Base-by-base conservation (phyloP, 2,888 invertebrate species). In the Pollenia amentaria region DNA sequence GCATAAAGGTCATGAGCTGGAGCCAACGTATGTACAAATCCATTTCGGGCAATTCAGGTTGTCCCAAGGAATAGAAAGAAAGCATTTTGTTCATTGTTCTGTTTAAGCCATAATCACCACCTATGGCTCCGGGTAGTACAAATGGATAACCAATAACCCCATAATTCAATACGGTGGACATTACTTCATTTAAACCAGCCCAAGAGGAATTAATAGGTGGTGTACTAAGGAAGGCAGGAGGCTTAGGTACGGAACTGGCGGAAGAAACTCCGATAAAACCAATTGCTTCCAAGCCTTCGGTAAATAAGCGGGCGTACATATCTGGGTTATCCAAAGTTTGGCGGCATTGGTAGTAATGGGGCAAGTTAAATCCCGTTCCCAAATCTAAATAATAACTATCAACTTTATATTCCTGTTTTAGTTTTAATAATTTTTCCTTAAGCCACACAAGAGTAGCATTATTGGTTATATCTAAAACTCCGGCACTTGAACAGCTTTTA, bases 141-240 rank as follows among this genome's bases (percentile, higher is more conserved):
- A 98, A 98, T 0, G 98, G 98, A 93, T 97, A 99, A 0, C 99
- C 99, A 70, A 97, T 96, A 29, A 98, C 95, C 0, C 98, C 98
- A 89, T 98, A 97, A 0, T 96, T 97, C 29, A 98, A 93, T 81
- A 98, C 96, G 0, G 98, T 97, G 0, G 98, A 98, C 89, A 99
- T 96, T 0, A 99, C 96, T 10, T 96, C 95, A 86, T 95, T 95
- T 18, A 98, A 94, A 0, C 97, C 97, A 72, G 96, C 96, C 99
- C 99, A 99, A 0, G 96, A 96, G 0, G 98, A 97, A 85, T 97
- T 96, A 76, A 97, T 96, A 0, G 97, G 96, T 1, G 98, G 97
- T 44, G 98, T 93, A 0, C 97, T 96, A 0, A 98, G 96, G 91
- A 98, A 98, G 0, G 97, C 96, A 0, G 98, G 98, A 0, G 97